These are phyloP conservation scores for Eupeodes latifasciatus DNA, from an alignment of 2,888 invertebrate genomes.

Conservation along the genomic window DNA sequence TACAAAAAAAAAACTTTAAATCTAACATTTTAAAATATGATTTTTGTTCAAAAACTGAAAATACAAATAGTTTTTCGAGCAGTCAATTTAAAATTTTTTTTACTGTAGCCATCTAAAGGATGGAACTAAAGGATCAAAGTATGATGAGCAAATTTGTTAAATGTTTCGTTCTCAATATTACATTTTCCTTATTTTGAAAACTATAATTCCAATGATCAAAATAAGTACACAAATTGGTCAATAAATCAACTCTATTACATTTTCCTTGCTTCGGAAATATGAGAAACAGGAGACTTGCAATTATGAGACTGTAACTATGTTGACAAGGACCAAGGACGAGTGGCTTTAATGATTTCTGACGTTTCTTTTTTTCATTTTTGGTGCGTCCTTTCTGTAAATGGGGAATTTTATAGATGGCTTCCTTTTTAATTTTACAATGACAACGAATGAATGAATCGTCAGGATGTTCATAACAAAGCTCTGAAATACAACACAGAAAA, in stretches of 20 bases:
- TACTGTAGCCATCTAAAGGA: not conserved
- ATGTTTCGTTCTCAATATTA: slow-evolving; percentile 1
- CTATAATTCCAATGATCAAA: too few species aligned
- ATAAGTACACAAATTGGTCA: too few species aligned
- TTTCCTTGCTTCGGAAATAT: not conserved
- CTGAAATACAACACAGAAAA: not conserved
- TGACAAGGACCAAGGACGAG: not conserved
- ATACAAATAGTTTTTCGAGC: too few species aligned
- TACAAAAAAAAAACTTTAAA: too few species aligned
- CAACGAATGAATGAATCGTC: not conserved
- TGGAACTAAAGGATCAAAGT: not conserved
- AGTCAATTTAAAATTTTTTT: not conserved
- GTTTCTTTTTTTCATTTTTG: not conserved
- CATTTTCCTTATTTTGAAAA: too few species aligned
- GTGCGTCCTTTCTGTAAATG: not conserved
- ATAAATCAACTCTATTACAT: too few species aligned
- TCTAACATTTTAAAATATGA: too few species aligned
- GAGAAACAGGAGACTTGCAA: not conserved
- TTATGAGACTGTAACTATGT: not conserved
- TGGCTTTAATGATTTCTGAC: too few species aligned
- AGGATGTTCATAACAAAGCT: slow-evolving; percentile 1
- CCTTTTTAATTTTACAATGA: slow-evolving; percentile 9
- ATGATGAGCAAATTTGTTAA: not conserved
- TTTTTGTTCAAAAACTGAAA: too few species aligned
- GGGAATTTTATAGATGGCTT: slow-evolving; percentile 17